Evolutionary conservation across 1,140 invertebrate genomes (phyloP), one percentile per base, ranked within the genome.

Genomic region (Drosophila jambulina): DNA sequence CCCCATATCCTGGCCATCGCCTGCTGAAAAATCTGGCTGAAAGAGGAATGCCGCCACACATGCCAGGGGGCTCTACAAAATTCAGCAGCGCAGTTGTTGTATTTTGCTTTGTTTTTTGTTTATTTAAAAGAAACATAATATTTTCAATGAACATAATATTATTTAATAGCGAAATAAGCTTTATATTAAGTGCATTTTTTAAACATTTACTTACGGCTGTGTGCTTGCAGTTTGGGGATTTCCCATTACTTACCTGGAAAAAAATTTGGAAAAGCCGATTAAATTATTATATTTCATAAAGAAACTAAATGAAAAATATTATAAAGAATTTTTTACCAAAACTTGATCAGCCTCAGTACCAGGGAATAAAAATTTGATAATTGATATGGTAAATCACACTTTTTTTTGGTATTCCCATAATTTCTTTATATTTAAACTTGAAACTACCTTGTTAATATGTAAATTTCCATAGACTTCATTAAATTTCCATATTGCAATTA

Each of bases 231-330:
- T 49, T 53, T 25, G 27, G 9, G 17, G 34, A 25, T 36, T 34
- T 53, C 6, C 21, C 8, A 36, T 17, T 32, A 85, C 82, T 86
- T 85, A 86, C 78, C 82, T 86, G 57, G 1, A 85, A 86, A 27
- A 58, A 54, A 60, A 21, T 7, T 21, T 15, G 65, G 34, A 58
- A 40, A 82, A 68, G 56, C 23, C 36, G 13, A 32, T 61, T 45
- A 49, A 74, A 74, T 61, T 51, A 63, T 25, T 21, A 15, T n/a
- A 32, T 19, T 67, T 21, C 25, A 25, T n/a, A 9, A 1, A 42
- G 42, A 51, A 38, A 21, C 25, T 9, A 8, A 25, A 10, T 9
- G 0, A 1, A 32, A 49, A 42, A 21, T n/a, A 21, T 0, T 19
- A 0, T n/a, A 4, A 3, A 9, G 12, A 0, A 3, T 62, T 21